Evolutionary conservation across 1,140 invertebrate species (phyloP).

Genomic region (Acromyrmex echinatior): DNA sequence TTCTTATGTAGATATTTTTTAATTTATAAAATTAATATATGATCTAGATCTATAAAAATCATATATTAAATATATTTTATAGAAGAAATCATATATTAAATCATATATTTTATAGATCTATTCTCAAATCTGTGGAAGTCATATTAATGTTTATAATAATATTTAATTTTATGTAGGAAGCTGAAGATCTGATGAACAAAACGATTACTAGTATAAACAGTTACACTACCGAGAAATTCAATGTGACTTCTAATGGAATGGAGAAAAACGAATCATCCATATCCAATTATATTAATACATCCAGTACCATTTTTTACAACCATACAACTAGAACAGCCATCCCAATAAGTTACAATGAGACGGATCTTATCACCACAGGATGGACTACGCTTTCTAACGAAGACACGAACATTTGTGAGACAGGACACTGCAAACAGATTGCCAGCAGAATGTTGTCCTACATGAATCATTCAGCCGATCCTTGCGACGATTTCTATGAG

Average conservation of each 20-base stretch:
- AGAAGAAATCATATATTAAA: neutral
- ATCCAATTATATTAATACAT: neutral
- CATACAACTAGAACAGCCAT: neutral
- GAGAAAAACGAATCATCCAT: neutral
- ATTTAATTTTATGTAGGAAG: slow-evolving; percentile 3
- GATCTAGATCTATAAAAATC: too few relatives aligned
- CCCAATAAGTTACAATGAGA: neutral
- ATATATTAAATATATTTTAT: too few relatives aligned
- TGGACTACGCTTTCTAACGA: neutral
- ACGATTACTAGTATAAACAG: neutral
- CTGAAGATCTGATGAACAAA: neutral
- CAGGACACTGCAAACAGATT: slow-evolving; percentile 75
- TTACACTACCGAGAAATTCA: neutral
- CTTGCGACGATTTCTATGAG: slow-evolving; percentile 90
- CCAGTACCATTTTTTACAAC: neutral
- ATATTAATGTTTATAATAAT: neutral
- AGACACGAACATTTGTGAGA: slow-evolving; percentile 62
- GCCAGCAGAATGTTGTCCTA: slow-evolving; percentile 84
- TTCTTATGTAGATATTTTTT: neutral
- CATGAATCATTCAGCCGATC: slow-evolving; percentile 87
- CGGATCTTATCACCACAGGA: neutral
- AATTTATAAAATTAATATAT: neutral
- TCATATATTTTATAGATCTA: neutral
- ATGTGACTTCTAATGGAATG: neutral
- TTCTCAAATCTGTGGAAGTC: neutral